A percentile compares a stretch with the other conserved stretches of the same genome.
These are phyloP conservation scores for Scelioninae gen. 1 DNA, from an alignment of 2,888 invertebrate species.

Conservation along the genomic window DNA sequence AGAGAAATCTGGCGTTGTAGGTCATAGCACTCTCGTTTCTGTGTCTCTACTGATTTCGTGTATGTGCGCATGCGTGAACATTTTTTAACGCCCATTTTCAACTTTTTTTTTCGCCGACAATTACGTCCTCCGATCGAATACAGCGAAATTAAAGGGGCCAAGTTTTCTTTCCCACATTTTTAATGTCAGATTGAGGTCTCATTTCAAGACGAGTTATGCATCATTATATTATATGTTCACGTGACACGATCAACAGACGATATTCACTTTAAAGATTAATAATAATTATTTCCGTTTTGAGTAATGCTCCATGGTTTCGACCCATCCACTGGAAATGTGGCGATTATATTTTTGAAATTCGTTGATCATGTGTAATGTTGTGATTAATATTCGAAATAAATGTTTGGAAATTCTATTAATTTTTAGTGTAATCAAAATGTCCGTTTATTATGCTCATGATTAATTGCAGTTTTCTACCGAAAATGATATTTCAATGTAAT, in stretches of 20 bases:
- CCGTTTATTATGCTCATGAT: too few species aligned
- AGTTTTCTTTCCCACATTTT: conserved; percentile 64
- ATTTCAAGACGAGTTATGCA: conserved; percentile 45
- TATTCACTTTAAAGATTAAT: conserved; percentile 54
- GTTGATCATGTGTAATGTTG: not conserved
- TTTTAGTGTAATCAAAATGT: not conserved
- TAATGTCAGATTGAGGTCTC: conserved; percentile 50
- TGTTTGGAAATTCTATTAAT: not conserved
- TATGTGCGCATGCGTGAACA: conserved; percentile 23
- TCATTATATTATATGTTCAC: conserved; percentile 54
- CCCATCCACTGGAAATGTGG: conserved; percentile 7
- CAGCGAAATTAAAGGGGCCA: conserved; percentile 55
- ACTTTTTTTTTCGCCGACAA: conserved; percentile 22
- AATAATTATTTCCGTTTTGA: conserved; percentile 45
- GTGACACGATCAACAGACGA: conserved; percentile 38
- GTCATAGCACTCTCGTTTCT: conserved; percentile 73
- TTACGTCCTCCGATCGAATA: conserved; percentile 34
- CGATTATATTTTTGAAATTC: conserved; percentile 25
- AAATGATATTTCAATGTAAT: too few species aligned
- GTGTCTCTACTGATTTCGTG: conserved; percentile 18
- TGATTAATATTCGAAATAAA: not conserved
- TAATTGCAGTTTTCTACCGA: too few species aligned
- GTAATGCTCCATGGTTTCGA: not conserved
- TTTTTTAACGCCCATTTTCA: conserved; percentile 40
- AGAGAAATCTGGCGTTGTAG: conserved; percentile 80